Evolutionary conservation across 2,888 invertebrate genomes (phyloP).

Genomic region (Chloromyia formosa): DNA sequence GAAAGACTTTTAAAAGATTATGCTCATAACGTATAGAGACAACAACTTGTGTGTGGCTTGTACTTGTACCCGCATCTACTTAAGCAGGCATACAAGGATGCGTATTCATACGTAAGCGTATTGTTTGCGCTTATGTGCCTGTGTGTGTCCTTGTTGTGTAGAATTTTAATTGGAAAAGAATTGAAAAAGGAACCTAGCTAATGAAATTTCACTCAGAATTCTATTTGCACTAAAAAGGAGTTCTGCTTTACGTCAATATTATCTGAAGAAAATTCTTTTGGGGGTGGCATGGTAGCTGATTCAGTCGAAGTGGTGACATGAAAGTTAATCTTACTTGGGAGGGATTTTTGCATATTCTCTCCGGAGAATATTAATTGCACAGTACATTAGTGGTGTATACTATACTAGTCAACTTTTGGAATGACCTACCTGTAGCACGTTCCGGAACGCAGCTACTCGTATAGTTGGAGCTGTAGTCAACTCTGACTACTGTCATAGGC

Average conservation of each 20-base stretch:
- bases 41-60: conserved; percentile 8
- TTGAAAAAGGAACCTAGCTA: conserved; percentile 24
- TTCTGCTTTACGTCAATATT: background rate
- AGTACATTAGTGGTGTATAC: too few species aligned
- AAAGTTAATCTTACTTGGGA: too few species aligned
- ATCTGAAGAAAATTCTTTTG: background rate
- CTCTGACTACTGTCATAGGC: too few species aligned
- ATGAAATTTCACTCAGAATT: conserved; percentile 38
- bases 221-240: conserved; percentile 28
- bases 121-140: background rate
- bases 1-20: conserved; percentile 43
- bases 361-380: too few species aligned
- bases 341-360: too few species aligned
- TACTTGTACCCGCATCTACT: background rate
- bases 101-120: background rate
- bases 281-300: too few species aligned
- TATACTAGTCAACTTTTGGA: too few species aligned
- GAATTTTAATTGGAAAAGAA: conserved; percentile 42
- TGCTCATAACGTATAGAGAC: background rate
- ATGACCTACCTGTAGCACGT: too few species aligned
- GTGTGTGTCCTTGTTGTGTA: conserved; percentile 5
- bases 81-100: too few species aligned
- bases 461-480: too few species aligned
- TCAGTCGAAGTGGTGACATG: too few species aligned
- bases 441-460: too few species aligned